phyloP scores from a whole-genome alignment of 2,113 vertebrate species.

The Lichenostomus cassidix region DNA sequence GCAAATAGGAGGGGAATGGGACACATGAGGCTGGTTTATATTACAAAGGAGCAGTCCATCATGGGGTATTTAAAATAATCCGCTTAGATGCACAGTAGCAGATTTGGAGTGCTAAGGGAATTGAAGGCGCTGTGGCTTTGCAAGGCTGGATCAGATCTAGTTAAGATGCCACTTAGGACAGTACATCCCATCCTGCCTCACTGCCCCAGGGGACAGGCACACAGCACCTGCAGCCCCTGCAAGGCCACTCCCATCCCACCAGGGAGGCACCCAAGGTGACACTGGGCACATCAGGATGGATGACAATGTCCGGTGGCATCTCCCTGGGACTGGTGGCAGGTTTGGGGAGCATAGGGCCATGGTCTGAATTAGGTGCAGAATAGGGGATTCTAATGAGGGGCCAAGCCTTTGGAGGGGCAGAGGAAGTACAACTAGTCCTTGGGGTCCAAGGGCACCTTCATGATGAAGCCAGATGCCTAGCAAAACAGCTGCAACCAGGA shows the following conservation, averaged over 20 bases:
- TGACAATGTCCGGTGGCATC: background rate
- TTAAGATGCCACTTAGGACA: constrained; percentile 57
- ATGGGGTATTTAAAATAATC: constrained; percentile 71
- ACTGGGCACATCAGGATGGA: background rate
- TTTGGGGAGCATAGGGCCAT: background rate
- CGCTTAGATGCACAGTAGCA: constrained; percentile 70
- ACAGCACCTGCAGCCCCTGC: background rate
- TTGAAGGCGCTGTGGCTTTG: constrained; percentile 64
- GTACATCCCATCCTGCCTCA: background rate
- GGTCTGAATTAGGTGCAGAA: background rate
- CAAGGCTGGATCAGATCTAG: constrained; percentile 65
- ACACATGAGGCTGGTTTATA: constrained; percentile 62
- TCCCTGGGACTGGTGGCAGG: background rate
- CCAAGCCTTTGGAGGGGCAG: background rate
- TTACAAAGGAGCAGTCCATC: constrained; percentile 71
- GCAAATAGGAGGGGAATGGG: constrained; percentile 65
- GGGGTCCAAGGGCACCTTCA: background rate
- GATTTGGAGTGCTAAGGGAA: constrained; percentile 68
- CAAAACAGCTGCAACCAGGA: background rate
- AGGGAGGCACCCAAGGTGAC: background rate
- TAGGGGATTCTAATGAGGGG: background rate
- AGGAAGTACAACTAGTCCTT: background rate
- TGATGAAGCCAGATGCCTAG: accelerated
- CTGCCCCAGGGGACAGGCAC: background rate
- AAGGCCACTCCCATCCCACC: background rate